phyloP scores from a whole-genome alignment of 1,140 invertebrate species.

The Lepidostoma basale region DNA sequence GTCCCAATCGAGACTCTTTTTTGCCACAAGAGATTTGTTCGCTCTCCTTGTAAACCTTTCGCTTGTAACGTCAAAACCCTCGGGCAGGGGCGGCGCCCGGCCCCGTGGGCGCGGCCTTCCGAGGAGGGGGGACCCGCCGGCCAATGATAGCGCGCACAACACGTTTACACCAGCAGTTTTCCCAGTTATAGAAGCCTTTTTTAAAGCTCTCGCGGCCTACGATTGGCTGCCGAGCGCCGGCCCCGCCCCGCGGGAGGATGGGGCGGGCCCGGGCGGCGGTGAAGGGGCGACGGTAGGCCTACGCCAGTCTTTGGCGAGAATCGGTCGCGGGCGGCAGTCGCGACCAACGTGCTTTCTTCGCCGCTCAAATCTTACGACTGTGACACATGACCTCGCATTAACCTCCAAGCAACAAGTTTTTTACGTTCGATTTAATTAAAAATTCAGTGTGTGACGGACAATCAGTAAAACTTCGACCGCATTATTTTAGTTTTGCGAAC shows the following conservation, averaged over 20 bases:
- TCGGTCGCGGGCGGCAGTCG: conserved; percentile 22
- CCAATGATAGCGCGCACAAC: neutral
- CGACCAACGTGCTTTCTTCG: neutral
- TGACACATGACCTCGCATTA: conserved; percentile 30
- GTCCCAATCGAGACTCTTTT: conserved; percentile 33
- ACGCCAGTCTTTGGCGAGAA: conserved; percentile 27
- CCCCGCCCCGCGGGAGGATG: conserved; percentile 1
- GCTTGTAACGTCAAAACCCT: conserved; percentile 26
- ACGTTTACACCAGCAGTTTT: neutral
- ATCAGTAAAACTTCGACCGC: too few relatives aligned
- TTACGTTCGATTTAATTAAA: conserved; percentile 6
- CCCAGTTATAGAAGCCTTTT: conserved; percentile 29
- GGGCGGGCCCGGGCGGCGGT: conserved; percentile 36
- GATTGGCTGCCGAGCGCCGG: conserved; percentile 32
- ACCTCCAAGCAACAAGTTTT: conserved; percentile 31
- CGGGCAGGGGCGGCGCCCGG: conserved; percentile 14
- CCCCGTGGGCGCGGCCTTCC: neutral
- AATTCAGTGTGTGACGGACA: too few relatives aligned
- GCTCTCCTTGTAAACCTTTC: conserved; percentile 36
- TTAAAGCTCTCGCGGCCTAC: conserved; percentile 2
- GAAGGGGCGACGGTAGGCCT: conserved; percentile 39
- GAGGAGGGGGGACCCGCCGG: neutral
- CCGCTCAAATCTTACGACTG: neutral
- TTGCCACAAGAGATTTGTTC: conserved; percentile 42
- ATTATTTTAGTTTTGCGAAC: too few relatives aligned